A percentile compares a stretch with the other conserved stretches of the same genome.
These are phyloP conservation scores for Ceratosolen solmsi DNA, from an alignment of 1,140 invertebrate genomes.

Conservation along the genomic window DNA sequence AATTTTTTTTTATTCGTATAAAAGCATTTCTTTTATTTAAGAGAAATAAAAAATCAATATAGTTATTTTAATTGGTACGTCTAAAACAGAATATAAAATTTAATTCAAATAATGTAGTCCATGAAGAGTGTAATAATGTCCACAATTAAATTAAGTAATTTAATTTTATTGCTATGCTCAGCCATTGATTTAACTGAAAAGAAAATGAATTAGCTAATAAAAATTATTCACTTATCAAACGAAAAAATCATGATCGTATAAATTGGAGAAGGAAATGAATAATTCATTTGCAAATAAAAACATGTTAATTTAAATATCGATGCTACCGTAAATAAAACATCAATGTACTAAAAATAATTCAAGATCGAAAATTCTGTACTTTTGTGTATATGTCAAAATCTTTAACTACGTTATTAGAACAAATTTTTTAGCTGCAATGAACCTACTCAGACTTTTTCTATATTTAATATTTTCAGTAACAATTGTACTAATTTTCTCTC, in stretches of 20 bases:
- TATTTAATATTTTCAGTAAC: background rate
- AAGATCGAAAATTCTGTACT: background rate
- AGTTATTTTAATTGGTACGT: conserved; percentile 12
- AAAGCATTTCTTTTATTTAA: too few species aligned
- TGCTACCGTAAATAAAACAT: background rate
- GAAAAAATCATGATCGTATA: conserved; percentile 2
- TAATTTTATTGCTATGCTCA: conserved; percentile 28
- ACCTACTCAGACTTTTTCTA: too few species aligned
- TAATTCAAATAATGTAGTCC: conserved; percentile 31
- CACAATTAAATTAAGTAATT: conserved; percentile 48
- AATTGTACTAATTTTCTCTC: background rate
- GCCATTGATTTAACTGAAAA: conserved; percentile 21
- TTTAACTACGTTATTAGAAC: too few species aligned
- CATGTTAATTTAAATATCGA: background rate
- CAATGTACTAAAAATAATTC: background rate
- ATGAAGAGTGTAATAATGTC: conserved; percentile 28
- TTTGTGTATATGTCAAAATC: too few species aligned
- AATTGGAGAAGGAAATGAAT: background rate
- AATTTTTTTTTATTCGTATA: too few species aligned
- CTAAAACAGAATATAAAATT: conserved; percentile 37
- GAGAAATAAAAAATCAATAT: background rate
- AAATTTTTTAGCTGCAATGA: too few species aligned
- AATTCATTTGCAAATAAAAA: background rate
- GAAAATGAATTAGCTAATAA: conserved; percentile 1
- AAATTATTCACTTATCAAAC: background rate